Evolutionary conservation across 2,113 vertebrate species (phyloP).

Genomic region (Blennius ocellaris): DNA sequence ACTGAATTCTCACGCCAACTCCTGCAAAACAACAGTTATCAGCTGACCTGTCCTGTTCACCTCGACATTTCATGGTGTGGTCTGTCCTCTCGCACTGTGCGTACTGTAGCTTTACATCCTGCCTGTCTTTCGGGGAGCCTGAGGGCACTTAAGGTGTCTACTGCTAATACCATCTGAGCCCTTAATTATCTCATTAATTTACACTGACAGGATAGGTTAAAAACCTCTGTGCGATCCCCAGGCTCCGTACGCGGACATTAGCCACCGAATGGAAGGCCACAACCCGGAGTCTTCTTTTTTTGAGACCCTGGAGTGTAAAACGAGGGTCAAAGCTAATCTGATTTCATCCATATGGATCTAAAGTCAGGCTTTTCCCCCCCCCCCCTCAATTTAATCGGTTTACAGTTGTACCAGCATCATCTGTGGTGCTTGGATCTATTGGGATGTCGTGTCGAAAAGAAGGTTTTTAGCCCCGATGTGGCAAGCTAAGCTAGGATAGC

Average conservation of each 20-base stretch:
- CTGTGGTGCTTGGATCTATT: constrained; percentile 1
- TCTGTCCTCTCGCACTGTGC: constrained; percentile 39
- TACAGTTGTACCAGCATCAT: constrained; percentile 29
- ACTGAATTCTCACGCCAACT: neutral
- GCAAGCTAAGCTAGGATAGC: constrained; percentile 36
- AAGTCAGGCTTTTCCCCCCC: constrained; percentile 10
- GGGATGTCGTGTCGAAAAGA: constrained; percentile 12
- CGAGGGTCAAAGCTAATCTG: constrained; percentile 68
- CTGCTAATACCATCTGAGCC: constrained; percentile 81
- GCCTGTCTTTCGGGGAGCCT: constrained; percentile 54
- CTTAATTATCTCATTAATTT: constrained; percentile 85
- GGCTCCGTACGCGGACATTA: constrained; percentile 68
- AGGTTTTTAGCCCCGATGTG: constrained; percentile 27
- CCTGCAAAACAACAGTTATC: constrained; percentile 5
- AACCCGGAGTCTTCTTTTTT: constrained; percentile 54
- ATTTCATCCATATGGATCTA: constrained; percentile 62
- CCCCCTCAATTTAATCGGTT: constrained; percentile 51
- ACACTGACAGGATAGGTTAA: constrained; percentile 82
- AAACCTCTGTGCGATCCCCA: constrained; percentile 77
- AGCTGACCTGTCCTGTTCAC: constrained; percentile 47
- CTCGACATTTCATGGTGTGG: constrained; percentile 16
- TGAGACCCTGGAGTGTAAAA: constrained; percentile 72
- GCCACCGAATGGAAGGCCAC: constrained; percentile 62
- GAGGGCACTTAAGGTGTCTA: constrained; percentile 76
- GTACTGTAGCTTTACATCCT: constrained; percentile 46